Conservation (phyloP, 1,140 invertebrate species). For the Drosophila hydei region DNA sequence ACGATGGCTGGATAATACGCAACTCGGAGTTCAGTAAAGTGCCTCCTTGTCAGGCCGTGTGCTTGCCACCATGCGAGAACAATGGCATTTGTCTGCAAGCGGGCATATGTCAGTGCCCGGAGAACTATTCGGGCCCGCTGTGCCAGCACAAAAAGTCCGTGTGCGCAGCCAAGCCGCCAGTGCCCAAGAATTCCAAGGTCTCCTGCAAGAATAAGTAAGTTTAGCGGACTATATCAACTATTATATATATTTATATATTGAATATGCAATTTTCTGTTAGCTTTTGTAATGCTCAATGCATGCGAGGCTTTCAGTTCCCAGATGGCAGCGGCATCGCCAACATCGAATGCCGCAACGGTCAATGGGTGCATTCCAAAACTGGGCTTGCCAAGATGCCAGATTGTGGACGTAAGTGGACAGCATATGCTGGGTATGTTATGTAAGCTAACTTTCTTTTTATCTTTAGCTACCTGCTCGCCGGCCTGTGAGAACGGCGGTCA, state of each 20-base stretch:
- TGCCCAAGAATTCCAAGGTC: conserved; percentile 87
- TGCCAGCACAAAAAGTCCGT: conserved; percentile 91
- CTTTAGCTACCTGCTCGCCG: conserved; percentile 89
- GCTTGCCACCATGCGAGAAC: conserved; percentile 90
- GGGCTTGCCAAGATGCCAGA: conserved; percentile 86
- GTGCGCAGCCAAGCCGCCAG: conserved; percentile 87
- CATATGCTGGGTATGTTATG: not conserved
- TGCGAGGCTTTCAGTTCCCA: conserved; percentile 86
- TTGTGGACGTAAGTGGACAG: conserved; percentile 86
- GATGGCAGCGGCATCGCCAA: conserved; percentile 87
- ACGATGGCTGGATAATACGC: conserved; percentile 86
- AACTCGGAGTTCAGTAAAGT: conserved; percentile 84
- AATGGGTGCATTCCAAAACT: conserved; percentile 85
- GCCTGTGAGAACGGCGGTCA: conserved; percentile 90
- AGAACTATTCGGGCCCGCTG: conserved; percentile 89
- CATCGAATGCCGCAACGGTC: conserved; percentile 86
- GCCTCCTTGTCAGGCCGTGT: conserved; percentile 88
- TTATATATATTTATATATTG: no score
- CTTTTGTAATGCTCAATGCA: conserved; percentile 86
- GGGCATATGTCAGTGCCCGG: conserved; percentile 89
- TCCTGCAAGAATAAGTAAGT: conserved; percentile 88
- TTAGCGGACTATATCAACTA: not conserved
- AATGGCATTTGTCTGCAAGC: conserved; percentile 90
- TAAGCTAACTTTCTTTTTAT: conserved; percentile 1
- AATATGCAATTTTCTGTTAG: conserved; percentile 11